phyloP scores from a whole-genome alignment of 2,888 invertebrate species.

The Strigamia transsilvanica region DNA sequence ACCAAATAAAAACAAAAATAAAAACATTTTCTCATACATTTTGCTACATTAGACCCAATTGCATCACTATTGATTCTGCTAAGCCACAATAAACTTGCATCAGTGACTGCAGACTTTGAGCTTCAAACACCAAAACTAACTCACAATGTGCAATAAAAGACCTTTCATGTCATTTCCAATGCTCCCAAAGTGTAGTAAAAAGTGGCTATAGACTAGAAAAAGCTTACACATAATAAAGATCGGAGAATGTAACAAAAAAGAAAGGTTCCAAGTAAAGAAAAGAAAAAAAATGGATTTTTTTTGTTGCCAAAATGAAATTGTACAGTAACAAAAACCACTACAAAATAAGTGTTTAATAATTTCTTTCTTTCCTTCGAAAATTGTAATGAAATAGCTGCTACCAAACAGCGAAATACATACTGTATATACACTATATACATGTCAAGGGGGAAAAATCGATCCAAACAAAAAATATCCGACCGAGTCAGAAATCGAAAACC shows the following conservation, averaged over 20 bases:
- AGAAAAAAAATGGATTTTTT: background rate
- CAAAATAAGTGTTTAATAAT: background rate
- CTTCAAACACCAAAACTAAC: background rate
- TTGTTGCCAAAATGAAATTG: background rate
- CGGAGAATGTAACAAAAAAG: background rate
- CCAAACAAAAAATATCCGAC: background rate
- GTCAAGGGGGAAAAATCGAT: background rate
- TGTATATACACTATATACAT: constrained; percentile 2
- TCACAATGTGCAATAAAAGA: background rate
- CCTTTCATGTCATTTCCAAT: background rate
- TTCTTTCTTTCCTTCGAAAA: background rate
- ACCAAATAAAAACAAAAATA: no score
- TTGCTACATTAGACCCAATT: background rate
- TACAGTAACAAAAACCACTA: background rate
- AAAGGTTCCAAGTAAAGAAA: no score
- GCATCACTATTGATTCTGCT: no score
- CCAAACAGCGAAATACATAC: background rate
- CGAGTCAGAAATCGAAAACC: background rate
- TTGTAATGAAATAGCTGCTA: constrained; percentile 1
- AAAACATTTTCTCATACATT: background rate
- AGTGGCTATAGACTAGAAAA: background rate
- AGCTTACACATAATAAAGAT: background rate
- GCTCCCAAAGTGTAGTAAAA: constrained; percentile 2
- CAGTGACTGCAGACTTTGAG: background rate
- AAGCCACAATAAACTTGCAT: background rate